phyloP scores from a whole-genome alignment of 1,140 invertebrate genomes.

The Ectropis grisescens region DNA sequence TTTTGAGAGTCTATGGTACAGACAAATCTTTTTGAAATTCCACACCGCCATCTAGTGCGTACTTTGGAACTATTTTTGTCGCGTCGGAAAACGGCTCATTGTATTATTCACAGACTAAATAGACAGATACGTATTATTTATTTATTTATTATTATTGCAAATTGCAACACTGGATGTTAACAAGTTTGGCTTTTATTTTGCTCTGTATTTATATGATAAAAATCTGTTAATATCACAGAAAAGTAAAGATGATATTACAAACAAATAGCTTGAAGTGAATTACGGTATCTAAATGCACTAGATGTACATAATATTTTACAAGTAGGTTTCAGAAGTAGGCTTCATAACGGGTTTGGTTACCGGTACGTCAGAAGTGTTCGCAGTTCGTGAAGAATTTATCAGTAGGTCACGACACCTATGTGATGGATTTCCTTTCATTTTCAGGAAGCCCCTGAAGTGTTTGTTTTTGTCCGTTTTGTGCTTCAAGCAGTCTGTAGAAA shows the following conservation, averaged over 20 bases:
- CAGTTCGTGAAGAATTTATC: conserved; percentile 17
- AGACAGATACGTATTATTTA: no score
- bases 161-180: no score
- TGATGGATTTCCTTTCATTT: conserved; percentile 6
- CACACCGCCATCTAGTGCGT: no score
- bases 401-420: neutral
- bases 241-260: conserved; percentile 30
- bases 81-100: no score
- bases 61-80: no score
- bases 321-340: conserved; percentile 39
- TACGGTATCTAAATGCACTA: conserved; percentile 10
- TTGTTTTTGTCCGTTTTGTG: conserved; percentile 24
- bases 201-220: conserved; percentile 13
- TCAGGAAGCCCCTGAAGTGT: conserved; percentile 11
- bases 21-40: no score
- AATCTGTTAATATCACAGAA: conserved; percentile 45
- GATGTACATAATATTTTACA: conserved; percentile 37
- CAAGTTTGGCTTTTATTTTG: conserved; percentile 26
- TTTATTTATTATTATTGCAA: no score
- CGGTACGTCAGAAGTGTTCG: conserved; percentile 52
- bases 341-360: conserved; percentile 55
- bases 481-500: conserved; percentile 38
- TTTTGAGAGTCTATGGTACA: no score
- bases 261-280: conserved; percentile 17
- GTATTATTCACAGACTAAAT: no score